These are phyloP conservation scores for Serrognathus titanus DNA, from an alignment of 2,888 invertebrate species.

Conservation along the genomic window DNA sequence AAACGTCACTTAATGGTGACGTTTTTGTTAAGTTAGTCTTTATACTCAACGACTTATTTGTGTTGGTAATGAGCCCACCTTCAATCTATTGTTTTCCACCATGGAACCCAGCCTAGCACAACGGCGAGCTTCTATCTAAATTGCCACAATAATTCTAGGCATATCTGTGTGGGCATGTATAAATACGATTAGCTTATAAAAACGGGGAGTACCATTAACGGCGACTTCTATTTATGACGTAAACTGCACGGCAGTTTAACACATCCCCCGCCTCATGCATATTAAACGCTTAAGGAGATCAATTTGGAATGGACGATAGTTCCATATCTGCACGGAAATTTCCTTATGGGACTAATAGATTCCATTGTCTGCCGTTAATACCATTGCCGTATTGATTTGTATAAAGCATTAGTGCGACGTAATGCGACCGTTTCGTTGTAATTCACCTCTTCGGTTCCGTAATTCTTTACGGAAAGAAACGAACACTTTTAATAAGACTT, in stretches of 20 bases:
- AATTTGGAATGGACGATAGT: constrained; percentile 14
- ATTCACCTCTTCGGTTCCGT: too few relatives aligned
- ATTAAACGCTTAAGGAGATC: constrained; percentile 10
- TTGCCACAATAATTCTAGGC: constrained; percentile 31
- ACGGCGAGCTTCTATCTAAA: constrained; percentile 24
- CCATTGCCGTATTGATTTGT: not conserved
- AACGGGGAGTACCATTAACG: constrained; percentile 28
- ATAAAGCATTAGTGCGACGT: not conserved
- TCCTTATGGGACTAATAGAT: not conserved
- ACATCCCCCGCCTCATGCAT: constrained; percentile 18
- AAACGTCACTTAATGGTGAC: too few relatives aligned
- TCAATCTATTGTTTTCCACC: not conserved
- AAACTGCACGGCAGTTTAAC: constrained; percentile 21
- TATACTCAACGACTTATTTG: too few relatives aligned
- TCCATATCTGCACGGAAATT: constrained; percentile 9
- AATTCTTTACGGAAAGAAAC: too few relatives aligned
- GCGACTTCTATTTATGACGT: constrained; percentile 26
- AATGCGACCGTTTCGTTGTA: too few relatives aligned
- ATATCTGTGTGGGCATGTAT: constrained; percentile 30
- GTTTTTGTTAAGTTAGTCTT: too few relatives aligned
- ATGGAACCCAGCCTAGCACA: not conserved
- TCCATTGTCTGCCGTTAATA: not conserved
- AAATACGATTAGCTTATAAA: constrained; percentile 28
- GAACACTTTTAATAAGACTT: too few relatives aligned
- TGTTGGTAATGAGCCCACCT: not conserved